phyloP scores from a whole-genome alignment of 2,888 invertebrate genomes.

The Sturmia bella region DNA sequence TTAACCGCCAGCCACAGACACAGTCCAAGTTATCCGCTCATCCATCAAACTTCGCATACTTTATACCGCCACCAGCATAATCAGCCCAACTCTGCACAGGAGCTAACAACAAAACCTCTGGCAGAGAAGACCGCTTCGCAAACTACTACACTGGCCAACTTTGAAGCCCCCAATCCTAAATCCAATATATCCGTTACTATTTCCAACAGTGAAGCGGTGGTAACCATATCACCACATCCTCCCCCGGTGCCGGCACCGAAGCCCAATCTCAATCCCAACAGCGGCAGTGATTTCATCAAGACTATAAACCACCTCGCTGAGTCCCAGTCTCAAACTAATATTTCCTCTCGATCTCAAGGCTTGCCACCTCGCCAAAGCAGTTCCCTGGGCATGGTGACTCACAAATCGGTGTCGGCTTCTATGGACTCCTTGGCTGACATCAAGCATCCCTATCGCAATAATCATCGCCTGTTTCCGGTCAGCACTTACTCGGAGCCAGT shows the following conservation, averaged over 20 bases:
- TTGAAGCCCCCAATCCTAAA: slow-evolving; percentile 74
- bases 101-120: slow-evolving; percentile 42
- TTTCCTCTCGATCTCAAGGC: slow-evolving; percentile 29
- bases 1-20: slow-evolving; percentile 76
- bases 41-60: slow-evolving; percentile 74
- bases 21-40: slow-evolving; percentile 80
- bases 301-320: slow-evolving; percentile 23
- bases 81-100: slow-evolving; percentile 39
- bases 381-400: slow-evolving; percentile 56
- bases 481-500: slow-evolving; percentile 86
- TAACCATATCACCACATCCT: slow-evolving; percentile 74
- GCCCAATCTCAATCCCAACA: slow-evolving; percentile 28
- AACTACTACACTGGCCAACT: slow-evolving; percentile 58
- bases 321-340: slow-evolving; percentile 74
- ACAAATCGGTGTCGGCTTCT: slow-evolving; percentile 62
- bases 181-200: slow-evolving; percentile 80
- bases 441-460: slow-evolving; percentile 80
- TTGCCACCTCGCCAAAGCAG: slow-evolving; percentile 67
- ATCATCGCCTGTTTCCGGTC: slow-evolving; percentile 86
- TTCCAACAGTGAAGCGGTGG: slow-evolving; percentile 76
- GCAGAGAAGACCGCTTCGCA: slow-evolving; percentile 50
- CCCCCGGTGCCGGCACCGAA: slow-evolving; percentile 71
- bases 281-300: slow-evolving; percentile 40
- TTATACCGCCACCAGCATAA: slow-evolving; percentile 75
- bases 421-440: slow-evolving; percentile 70